These are phyloP conservation scores for Thalassoma bifasciatum DNA, from an alignment of 2,113 vertebrate species.

Conservation along the genomic window DNA sequence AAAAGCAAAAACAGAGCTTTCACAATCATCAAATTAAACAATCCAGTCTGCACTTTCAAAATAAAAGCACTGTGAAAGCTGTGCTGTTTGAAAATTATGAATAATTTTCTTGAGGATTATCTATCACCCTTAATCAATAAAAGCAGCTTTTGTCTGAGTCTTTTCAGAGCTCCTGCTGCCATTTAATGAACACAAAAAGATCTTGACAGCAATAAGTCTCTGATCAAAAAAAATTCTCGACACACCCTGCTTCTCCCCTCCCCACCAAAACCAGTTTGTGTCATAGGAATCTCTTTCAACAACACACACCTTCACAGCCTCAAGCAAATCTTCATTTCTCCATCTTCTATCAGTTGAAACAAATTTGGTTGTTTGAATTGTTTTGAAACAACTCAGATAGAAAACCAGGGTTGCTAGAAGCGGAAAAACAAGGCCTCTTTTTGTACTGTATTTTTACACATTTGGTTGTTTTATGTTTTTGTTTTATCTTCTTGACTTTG, in stretches of 20 bases:
- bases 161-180: not conserved
- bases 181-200: not conserved
- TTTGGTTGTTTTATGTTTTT: slow-evolving; percentile 59
- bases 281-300: slow-evolving; percentile 23
- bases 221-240: not conserved
- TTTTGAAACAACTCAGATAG: slow-evolving; percentile 56
- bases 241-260: too few species aligned
- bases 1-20: not conserved
- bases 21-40: not conserved
- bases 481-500: slow-evolving; percentile 65
- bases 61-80: not conserved
- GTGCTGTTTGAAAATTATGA: not conserved
- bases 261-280: slow-evolving; percentile 4
- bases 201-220: not conserved
- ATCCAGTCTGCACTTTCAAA: not conserved
- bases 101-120: not conserved
- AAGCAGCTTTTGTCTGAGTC: not conserved
- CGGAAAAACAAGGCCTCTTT: slow-evolving; percentile 73
- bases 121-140: not conserved
- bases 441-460: slow-evolving; percentile 81
- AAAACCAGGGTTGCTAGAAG: slow-evolving; percentile 72
- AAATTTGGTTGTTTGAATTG: slow-evolving; percentile 43
- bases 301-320: slow-evolving; percentile 41
- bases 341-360: slow-evolving; percentile 48
- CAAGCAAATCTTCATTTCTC: slow-evolving; percentile 43